A percentile compares a stretch with the other conserved stretches of the same genome.
These are phyloP conservation scores for Cuniculus paca DNA, from an alignment of 2,797 vertebrate species.

Conservation along the genomic window DNA sequence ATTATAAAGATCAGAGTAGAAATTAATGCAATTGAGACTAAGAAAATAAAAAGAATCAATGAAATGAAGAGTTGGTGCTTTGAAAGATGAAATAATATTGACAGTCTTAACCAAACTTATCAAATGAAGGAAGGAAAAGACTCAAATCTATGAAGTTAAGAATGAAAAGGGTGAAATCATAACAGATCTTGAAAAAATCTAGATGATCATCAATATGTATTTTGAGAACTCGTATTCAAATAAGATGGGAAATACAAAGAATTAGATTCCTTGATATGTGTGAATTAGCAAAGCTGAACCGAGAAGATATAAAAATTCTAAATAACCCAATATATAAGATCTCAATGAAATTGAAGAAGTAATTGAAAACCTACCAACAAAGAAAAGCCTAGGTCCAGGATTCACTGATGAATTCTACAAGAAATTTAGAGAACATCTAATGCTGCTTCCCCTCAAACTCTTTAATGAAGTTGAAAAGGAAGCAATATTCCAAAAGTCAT, in stretches of 20 bases:
- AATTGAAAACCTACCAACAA: too few relatives aligned
- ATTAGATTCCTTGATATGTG: too few relatives aligned
- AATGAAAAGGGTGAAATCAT: neutral
- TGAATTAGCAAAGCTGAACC: too few relatives aligned
- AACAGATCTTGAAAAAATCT: neutral
- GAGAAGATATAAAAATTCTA: too few relatives aligned
- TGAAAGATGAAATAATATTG: neutral
- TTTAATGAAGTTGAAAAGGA: neutral
- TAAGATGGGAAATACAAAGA: too few relatives aligned
- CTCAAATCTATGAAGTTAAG: too few relatives aligned
- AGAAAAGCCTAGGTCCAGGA: too few relatives aligned
- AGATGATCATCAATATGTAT: neutral
- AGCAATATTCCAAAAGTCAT: neutral
- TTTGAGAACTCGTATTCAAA: too few relatives aligned
- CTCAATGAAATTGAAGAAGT: too few relatives aligned
- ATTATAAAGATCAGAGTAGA: too few relatives aligned
- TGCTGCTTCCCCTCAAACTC: neutral
- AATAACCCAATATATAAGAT: too few relatives aligned
- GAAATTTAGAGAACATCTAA: neutral
- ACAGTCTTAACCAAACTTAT: neutral
- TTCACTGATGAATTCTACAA: too few relatives aligned
- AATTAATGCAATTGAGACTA: neutral
- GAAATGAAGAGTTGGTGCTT: neutral
- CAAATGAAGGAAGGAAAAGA: neutral
- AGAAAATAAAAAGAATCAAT: neutral